These are phyloP conservation scores for Pollenia griseotomentosa DNA, from an alignment of 2,888 invertebrate genomes.

Conservation along the genomic window DNA sequence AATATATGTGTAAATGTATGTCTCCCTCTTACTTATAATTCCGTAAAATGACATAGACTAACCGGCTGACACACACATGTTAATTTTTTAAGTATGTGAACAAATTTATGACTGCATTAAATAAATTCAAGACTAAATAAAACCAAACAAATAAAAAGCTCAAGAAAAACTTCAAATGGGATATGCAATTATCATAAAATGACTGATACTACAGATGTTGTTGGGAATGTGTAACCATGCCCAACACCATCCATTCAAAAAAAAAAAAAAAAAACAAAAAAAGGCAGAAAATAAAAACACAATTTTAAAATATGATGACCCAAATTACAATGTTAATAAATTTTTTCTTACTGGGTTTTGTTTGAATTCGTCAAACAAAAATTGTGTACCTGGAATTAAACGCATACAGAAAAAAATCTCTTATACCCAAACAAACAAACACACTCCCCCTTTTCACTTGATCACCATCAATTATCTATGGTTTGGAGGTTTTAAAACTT, in stretches of 20 bases:
- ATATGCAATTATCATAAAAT: conserved; percentile 53
- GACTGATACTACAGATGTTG: conserved; percentile 37
- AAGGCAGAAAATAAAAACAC: conserved; percentile 2
- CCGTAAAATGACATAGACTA: not conserved
- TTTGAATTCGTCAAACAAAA: conserved; percentile 74
- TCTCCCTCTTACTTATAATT: not conserved
- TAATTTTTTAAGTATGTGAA: conserved; percentile 44
- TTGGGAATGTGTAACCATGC: conserved; percentile 18
- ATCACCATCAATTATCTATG: conserved; percentile 22
- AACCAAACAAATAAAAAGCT: conserved; percentile 22
- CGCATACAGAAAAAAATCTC: not conserved
- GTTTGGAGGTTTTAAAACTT: not conserved
- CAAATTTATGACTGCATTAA: conserved; percentile 56
- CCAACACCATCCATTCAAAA: not conserved
- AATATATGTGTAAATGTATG: not conserved
- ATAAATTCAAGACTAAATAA: conserved; percentile 51
- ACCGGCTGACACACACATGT: conserved; percentile 40
- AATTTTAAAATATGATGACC: conserved; percentile 75
- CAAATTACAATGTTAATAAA: conserved; percentile 80
- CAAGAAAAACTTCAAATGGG: conserved; percentile 28
- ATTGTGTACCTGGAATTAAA: conserved; percentile 55
- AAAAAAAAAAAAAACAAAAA: not conserved
- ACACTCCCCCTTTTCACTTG: not conserved
- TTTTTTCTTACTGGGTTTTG: conserved; percentile 46
- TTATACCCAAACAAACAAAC: too few species aligned